These are phyloP conservation scores for Bungarus multicinctus DNA, from an alignment of 2,113 vertebrate genomes.

Conservation along the genomic window DNA sequence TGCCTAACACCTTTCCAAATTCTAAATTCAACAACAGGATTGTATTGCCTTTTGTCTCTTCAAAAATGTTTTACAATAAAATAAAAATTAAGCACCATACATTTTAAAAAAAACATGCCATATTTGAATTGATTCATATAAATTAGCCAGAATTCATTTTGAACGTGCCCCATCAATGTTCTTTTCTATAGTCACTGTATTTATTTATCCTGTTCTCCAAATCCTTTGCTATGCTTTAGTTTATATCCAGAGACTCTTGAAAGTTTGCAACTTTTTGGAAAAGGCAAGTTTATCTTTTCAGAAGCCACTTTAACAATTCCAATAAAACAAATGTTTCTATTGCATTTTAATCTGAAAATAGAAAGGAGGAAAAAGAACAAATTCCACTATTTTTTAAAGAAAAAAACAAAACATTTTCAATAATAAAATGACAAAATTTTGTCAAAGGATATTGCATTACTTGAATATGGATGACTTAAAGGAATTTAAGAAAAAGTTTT, in stretches of 20 bases:
- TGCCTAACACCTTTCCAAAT: not conserved
- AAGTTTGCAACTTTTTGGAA: not conserved
- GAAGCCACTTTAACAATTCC: not conserved
- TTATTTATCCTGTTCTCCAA: not conserved
- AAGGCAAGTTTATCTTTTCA: not conserved
- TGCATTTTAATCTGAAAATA: not conserved
- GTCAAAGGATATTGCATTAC: not conserved
- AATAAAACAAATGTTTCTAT: not conserved
- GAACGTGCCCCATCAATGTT: not conserved
- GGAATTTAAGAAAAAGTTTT: not conserved
- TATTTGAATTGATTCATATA: not conserved
- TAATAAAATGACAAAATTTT: not conserved
- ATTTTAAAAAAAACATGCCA: not conserved
- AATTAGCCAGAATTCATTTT: not conserved
- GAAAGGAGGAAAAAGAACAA: not conserved
- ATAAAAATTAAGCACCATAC: not conserved
- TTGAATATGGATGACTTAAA: not conserved
- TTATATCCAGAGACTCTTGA: not conserved
- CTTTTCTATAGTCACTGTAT: not conserved
- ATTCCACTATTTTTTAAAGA: not conserved
- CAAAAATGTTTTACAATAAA: not conserved
- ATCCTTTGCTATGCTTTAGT: not conserved
- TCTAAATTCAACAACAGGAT: not conserved
- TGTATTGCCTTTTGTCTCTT: not conserved
- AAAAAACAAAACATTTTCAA: not conserved